Evolutionary conservation across 1,140 invertebrate species (phyloP).

Genomic region (Orchestia grillus): DNA sequence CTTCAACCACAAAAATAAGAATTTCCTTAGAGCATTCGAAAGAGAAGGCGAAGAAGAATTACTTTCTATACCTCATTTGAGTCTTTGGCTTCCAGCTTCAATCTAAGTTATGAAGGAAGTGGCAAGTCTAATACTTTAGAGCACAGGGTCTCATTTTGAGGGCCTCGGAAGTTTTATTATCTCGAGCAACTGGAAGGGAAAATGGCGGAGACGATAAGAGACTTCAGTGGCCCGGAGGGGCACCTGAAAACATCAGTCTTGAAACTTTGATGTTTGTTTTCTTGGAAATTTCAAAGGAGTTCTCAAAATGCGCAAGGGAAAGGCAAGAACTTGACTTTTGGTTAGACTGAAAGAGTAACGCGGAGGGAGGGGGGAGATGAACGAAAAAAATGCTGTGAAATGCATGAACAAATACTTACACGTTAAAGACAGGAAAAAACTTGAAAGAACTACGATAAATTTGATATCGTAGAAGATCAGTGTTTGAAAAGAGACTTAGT

Average conservation of each 20-base stretch:
- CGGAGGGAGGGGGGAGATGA: not conserved
- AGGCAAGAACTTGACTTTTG: slow-evolving; percentile 19
- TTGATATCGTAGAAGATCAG: too few relatives aligned
- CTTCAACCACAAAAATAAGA: not conserved
- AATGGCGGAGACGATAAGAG: slow-evolving; percentile 29
- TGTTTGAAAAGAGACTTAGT: too few relatives aligned
- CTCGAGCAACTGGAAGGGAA: slow-evolving; percentile 15
- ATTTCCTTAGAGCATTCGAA: not conserved
- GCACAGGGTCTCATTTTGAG: slow-evolving; percentile 40
- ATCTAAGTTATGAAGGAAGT: slow-evolving; percentile 56
- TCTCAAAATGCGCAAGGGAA: not conserved
- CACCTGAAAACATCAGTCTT: slow-evolving; percentile 32
- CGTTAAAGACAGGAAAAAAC: not conserved
- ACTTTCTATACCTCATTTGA: slow-evolving; percentile 35
- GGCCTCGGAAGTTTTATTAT: slow-evolving; percentile 40
- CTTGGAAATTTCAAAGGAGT: slow-evolving; percentile 32
- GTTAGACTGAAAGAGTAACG: not conserved
- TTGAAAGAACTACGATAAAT: too few relatives aligned
- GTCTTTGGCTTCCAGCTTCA: not conserved
- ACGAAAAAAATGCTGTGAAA: not conserved
- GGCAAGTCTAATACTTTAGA: slow-evolving; percentile 25
- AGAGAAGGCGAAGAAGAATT: not conserved
- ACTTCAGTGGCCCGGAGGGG: not conserved
- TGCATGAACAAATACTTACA: not conserved
- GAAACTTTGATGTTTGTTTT: slow-evolving; percentile 37